These are phyloP conservation scores for Oreochromis tanganicae DNA, from an alignment of 2,113 vertebrate species.

Conservation along the genomic window DNA sequence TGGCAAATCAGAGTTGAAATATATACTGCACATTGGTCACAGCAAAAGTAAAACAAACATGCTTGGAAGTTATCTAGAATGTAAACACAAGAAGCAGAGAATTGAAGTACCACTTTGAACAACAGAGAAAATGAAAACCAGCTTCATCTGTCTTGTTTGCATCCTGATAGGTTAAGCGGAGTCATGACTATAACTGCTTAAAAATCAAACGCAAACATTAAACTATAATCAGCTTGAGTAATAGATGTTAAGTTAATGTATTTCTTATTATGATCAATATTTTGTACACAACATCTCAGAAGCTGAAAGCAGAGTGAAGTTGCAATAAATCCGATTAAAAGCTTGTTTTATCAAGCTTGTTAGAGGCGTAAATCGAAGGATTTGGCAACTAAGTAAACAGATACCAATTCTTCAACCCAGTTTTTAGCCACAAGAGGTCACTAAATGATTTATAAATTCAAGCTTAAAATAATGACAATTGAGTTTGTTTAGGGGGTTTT, in stretches of 20 bases:
- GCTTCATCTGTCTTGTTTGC: background rate
- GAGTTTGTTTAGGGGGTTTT: background rate
- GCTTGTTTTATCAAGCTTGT: background rate
- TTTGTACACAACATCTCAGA: background rate
- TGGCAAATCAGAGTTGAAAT: background rate
- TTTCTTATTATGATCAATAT: background rate
- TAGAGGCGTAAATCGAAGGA: background rate
- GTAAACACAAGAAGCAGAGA: background rate
- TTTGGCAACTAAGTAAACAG: background rate
- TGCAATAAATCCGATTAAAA: background rate
- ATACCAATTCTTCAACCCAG: background rate
- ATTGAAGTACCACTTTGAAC: background rate
- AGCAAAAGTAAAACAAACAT: background rate
- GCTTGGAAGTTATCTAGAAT: background rate
- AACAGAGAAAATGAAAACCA: background rate
- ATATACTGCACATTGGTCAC: background rate
- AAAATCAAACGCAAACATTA: background rate
- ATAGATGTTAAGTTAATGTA: background rate
- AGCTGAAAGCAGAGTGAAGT: background rate
- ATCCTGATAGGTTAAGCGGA: background rate
- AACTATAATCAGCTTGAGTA: background rate
- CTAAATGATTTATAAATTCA: background rate
- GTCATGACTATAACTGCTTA: background rate
- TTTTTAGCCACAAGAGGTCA: conserved; percentile 53
- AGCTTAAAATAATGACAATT: background rate